phyloP scores from a whole-genome alignment of 2,888 invertebrate genomes.

The Chouioia cunea region DNA sequence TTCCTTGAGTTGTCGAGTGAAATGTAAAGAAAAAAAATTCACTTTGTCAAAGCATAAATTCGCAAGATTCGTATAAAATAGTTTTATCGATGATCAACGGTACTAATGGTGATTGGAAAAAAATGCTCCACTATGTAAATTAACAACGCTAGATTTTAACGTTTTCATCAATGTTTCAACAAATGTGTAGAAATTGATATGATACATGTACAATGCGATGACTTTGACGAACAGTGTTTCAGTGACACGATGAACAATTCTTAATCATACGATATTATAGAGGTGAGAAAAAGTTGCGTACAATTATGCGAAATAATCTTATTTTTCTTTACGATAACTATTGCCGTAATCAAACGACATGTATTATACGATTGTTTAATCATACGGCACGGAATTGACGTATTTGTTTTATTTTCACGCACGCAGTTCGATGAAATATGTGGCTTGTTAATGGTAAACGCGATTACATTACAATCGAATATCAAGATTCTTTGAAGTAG shows the following conservation, averaged over 20 bases:
- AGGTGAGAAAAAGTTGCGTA: constrained; percentile 26
- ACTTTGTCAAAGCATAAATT: too few relatives aligned
- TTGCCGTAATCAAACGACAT: background rate
- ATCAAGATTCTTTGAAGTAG: too few relatives aligned
- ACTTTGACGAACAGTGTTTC: constrained; percentile 28
- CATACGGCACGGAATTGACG: too few relatives aligned
- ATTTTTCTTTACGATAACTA: background rate
- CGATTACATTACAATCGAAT: too few relatives aligned
- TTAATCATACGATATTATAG: background rate
- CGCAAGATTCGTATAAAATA: too few relatives aligned
- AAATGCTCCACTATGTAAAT: constrained; percentile 6
- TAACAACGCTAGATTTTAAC: constrained; percentile 31
- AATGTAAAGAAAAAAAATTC: too few relatives aligned
- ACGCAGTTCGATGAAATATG: too few relatives aligned
- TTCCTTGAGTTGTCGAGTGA: too few relatives aligned
- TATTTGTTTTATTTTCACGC: too few relatives aligned
- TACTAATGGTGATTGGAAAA: constrained; percentile 28
- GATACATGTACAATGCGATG: background rate
- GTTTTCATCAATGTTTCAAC: constrained; percentile 18
- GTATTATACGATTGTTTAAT: background rate
- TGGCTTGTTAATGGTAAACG: too few relatives aligned
- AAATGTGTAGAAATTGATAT: constrained; percentile 19
- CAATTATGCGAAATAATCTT: constrained; percentile 17
- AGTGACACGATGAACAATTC: constrained; percentile 14
- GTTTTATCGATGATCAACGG: constrained; percentile 9